phyloP scores from a whole-genome alignment of 1,140 invertebrate species.

The Drosophila miranda region DNA sequence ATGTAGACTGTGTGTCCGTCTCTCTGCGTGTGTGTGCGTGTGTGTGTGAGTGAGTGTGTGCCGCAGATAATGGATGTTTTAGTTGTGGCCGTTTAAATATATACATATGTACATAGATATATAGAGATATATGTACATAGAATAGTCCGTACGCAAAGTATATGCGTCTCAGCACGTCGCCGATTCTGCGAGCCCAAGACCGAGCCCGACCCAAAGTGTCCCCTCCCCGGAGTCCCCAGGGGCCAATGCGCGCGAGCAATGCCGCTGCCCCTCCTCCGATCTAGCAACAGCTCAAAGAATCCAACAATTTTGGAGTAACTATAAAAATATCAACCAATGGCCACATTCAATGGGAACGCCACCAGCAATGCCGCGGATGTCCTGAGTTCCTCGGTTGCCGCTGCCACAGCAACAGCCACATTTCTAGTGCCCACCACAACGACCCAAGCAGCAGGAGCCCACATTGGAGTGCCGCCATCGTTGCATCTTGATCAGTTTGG shows the following conservation, averaged over 20 bases:
- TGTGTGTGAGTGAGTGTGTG: conserved; percentile 42
- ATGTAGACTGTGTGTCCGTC: conserved; percentile 68
- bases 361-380: conserved; percentile 65
- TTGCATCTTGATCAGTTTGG: conserved; percentile 46
- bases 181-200: conserved; percentile 8
- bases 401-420: conserved; percentile 55
- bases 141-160: conserved; percentile 33
- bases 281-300: conserved; percentile 19
- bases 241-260: conserved; percentile 25
- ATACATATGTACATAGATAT: conserved; percentile 42
- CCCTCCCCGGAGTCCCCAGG: conserved; percentile 13
- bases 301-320: conserved; percentile 26
- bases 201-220: background rate
- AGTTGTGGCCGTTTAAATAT: conserved; percentile 42
- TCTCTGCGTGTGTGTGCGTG: conserved; percentile 38
- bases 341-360: conserved; percentile 66
- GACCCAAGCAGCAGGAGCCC: conserved; percentile 16
- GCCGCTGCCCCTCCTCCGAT: conserved; percentile 14
- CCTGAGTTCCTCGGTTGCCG: conserved; percentile 54
- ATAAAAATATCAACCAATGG: conserved; percentile 58
- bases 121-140: conserved; percentile 28
- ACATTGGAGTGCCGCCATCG: conserved; percentile 14
- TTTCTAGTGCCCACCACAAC: conserved; percentile 70
- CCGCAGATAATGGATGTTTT: conserved; percentile 67
- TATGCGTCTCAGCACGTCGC: conserved; percentile 52